phyloP scores from a whole-genome alignment of 1,140 invertebrate species.

The Musca domestica region DNA sequence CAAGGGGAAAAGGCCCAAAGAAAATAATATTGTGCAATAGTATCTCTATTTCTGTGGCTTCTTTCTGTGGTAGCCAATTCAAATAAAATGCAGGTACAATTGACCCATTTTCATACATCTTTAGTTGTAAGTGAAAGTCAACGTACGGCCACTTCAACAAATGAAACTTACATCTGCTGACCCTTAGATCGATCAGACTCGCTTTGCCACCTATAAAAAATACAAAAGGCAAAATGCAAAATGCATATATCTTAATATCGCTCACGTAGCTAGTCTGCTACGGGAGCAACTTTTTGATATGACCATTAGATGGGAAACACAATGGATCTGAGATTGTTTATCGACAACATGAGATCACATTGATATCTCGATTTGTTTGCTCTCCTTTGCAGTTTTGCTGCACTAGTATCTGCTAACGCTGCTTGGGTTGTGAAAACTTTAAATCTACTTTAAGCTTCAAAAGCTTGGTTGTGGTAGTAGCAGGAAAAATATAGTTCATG shows the following conservation, averaged over 20 bases:
- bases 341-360: slow-evolving; percentile 25
- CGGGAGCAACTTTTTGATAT: not conserved
- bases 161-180: not conserved
- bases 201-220: not conserved
- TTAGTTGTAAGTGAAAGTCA: slow-evolving; percentile 1
- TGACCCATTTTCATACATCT: not conserved
- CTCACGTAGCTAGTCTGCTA: not conserved
- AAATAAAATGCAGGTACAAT: not conserved
- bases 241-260: not conserved
- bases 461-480: no score
- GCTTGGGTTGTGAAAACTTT: slow-evolving; percentile 12
- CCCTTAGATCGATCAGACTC: not conserved
- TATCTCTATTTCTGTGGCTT: no score
- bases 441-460: slow-evolving; percentile 1
- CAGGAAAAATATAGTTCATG: no score
- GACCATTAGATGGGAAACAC: slow-evolving; percentile 21
- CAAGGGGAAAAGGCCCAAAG: no score
- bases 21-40: no score
- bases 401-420: not conserved
- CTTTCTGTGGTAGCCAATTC: not conserved
- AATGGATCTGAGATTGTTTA: slow-evolving; percentile 26
- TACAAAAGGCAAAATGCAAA: not conserved
- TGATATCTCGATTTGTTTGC: slow-evolving; percentile 18
- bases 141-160: not conserved
- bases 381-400: slow-evolving; percentile 8